A percentile compares a stretch with the other conserved stretches of the same genome.
phyloP scores from a whole-genome alignment of 2,113 vertebrate species.

The Podilymbus podiceps region DNA sequence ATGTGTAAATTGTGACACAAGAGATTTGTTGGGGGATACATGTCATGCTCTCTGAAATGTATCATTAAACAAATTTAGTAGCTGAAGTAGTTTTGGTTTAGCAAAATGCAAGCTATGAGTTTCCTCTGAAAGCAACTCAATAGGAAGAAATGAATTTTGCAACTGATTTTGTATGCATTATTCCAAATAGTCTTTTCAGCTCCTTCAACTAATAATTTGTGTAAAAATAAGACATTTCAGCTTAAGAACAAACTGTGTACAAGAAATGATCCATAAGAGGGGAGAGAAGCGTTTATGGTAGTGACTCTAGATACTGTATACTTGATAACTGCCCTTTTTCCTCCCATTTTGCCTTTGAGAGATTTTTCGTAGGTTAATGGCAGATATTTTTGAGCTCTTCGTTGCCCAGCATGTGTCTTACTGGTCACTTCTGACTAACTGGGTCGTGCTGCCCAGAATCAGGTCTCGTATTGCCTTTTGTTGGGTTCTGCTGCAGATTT shows the following conservation, averaged over 20 bases:
- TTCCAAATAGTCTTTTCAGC: background rate
- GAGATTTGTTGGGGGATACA: background rate
- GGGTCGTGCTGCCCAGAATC: background rate
- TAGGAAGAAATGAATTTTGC: background rate
- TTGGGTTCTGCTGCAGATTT: background rate
- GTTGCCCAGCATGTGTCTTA: background rate
- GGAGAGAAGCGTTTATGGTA: background rate
- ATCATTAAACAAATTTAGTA: constrained; percentile 28
- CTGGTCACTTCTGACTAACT: background rate
- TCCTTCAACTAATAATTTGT: background rate
- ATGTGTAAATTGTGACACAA: background rate
- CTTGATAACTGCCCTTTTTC: fast-evolving
- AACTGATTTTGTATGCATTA: background rate
- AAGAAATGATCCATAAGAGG: background rate
- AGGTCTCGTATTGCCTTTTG: fast-evolving
- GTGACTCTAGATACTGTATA: background rate
- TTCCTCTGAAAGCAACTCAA: background rate
- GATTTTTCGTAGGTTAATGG: background rate
- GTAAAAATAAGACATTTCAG: background rate
- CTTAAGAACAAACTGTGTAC: background rate
- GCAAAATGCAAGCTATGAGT: background rate
- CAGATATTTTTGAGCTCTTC: background rate
- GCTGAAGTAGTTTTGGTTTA: constrained; percentile 3
- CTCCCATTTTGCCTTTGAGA: background rate
- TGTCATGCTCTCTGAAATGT: background rate